Conservation (phyloP, 2,113 vertebrate genomes). For the Macquaria australasica region DNA sequence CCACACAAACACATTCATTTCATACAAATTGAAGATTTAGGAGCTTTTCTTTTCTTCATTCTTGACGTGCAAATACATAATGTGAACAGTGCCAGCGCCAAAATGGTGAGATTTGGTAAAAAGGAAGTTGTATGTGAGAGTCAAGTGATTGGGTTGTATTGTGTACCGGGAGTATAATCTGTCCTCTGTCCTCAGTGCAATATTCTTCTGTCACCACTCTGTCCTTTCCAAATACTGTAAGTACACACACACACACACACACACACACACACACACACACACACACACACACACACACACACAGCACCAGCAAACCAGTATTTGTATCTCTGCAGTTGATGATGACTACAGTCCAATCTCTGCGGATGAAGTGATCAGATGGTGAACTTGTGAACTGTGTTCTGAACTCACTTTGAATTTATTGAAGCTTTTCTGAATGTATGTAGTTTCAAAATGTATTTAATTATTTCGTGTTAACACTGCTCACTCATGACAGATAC, state of each 20-base stretch:
- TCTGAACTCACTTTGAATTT: slow-evolving; percentile 12
- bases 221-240: slow-evolving; percentile 24
- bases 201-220: slow-evolving; percentile 32
- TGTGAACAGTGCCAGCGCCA: background rate
- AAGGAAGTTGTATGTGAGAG: background rate
- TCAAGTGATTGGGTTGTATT: slow-evolving; percentile 34
- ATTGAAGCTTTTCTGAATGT: background rate
- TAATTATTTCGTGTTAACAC: background rate
- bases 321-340: background rate
- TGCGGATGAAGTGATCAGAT: slow-evolving; percentile 32
- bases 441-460: background rate
- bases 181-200: slow-evolving; percentile 41
- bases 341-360: slow-evolving; percentile 31
- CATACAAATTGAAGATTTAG: background rate
- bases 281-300: slow-evolving; percentile 13
- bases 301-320: background rate
- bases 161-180: slow-evolving; percentile 34
- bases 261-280: slow-evolving; percentile 12
- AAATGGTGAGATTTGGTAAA: background rate
- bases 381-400: slow-evolving; percentile 36
- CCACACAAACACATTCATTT: slow-evolving; percentile 28
- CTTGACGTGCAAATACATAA: background rate
- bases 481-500: background rate
- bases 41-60: background rate
- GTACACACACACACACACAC: slow-evolving; percentile 18